Evolutionary conservation across 2,113 vertebrate species (phyloP), one percentile per base, ranked within the genome.

Genomic region (Stomatorhinus ivindoensis): DNA sequence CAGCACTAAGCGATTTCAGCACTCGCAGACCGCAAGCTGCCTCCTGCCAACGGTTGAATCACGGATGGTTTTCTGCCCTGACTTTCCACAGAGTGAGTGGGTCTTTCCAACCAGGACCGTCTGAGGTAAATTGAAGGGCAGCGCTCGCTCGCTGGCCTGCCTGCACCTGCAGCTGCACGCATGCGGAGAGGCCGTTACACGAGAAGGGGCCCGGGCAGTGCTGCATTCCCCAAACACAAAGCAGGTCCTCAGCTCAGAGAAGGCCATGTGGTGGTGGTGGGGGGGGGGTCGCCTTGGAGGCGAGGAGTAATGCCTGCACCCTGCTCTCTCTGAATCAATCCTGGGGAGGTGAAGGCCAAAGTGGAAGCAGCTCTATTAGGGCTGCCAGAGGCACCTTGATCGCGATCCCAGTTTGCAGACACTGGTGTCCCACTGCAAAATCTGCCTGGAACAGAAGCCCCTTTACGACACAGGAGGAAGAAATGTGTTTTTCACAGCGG

Each of bases 1-100:
- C 65, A 86, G 51, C 58, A 73, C 65, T 58, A 88, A 87, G 88
- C 27, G 87, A 84, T 87, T 50, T 86, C 13, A 51, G 89, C 42
- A 83, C 44, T 65, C 27, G 24, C 61, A 91, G 27, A 89, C 65
- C 86, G 86, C 82, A 73, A 80, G 17, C 15, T 73, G n/a, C n/a
- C 4, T 51, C 31, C 19, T 65, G 88, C 86, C 86, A 90, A 27
- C 35, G 31, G 53, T 44, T 89, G 87, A 90, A 48, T 89, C 86
- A 76, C 46, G 48, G 10, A 48, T 11, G 47, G 87, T 42, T 80
- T n/a, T 51, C 35, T 89, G 76, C 17, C 9, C 31, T 39, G 48
- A 51, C 48, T 89, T 86, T n/a, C 24, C 65, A 53, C 31, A 87
- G 27, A 80, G 73, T 82, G 58, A 55, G 61, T 44, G 47, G 35